A percentile compares a stretch with the other conserved stretches of the same genome.
These are phyloP conservation scores for Rana temporaria DNA, from an alignment of 2,113 vertebrate species.

Conservation along the genomic window DNA sequence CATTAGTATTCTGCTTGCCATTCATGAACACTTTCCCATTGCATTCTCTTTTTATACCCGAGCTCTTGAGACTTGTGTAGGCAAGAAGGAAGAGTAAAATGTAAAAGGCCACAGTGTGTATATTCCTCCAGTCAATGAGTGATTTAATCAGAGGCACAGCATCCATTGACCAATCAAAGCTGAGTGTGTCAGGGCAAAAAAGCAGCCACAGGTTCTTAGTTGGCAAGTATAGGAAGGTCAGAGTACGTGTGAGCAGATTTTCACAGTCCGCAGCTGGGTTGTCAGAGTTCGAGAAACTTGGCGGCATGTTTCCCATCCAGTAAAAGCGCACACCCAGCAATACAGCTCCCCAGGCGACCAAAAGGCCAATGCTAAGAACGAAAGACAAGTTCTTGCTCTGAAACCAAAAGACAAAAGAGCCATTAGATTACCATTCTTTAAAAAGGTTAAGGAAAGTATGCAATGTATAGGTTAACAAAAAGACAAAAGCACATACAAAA, in stretches of 20 bases:
- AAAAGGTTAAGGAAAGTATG: too few relatives aligned
- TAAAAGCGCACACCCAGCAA: conserved; percentile 90
- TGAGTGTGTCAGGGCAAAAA: conserved; percentile 92
- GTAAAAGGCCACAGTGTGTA: conserved; percentile 87
- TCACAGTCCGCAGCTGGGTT: conserved; percentile 95
- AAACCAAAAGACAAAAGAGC: conserved; percentile 63
- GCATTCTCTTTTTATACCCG: conserved; percentile 73
- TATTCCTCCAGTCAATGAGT: conserved; percentile 87
- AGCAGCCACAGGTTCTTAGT: conserved; percentile 93
- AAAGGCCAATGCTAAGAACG: conserved; percentile 83
- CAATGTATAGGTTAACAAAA: too few relatives aligned
- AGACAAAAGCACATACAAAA: too few relatives aligned
- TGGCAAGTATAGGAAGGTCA: conserved; percentile 94
- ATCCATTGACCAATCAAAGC: conserved; percentile 99
- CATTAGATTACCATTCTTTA: neutral
- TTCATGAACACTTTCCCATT: conserved; percentile 86
- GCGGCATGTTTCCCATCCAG: conserved; percentile 99
- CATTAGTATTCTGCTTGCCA: conserved; percentile 89
- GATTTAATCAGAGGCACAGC: conserved; percentile 90
- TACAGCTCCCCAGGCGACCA: conserved; percentile 85
- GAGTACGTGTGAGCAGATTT: conserved; percentile 80
- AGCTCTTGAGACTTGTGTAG: conserved; percentile 80
- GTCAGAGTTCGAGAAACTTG: conserved; percentile 98
- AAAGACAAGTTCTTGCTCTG: conserved; percentile 88
- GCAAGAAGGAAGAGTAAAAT: conserved; percentile 80